phyloP scores from a whole-genome alignment of 64 coral and sea anemone genomes.

The Platygyra sinensis region DNA sequence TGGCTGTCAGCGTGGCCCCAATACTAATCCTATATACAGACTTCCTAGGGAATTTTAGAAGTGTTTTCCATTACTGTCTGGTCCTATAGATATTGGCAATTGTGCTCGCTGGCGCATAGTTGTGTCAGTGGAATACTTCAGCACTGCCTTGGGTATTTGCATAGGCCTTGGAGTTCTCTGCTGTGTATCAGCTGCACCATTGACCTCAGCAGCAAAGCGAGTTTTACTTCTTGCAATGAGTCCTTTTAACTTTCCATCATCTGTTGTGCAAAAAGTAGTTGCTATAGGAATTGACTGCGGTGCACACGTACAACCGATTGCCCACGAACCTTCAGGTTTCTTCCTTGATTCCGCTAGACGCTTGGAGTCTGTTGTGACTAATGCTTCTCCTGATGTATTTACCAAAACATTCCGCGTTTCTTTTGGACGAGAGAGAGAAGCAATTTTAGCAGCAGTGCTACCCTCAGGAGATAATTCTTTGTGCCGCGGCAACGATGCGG shows the following conservation, averaged over 20 bases:
- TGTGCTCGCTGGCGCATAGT: conserved; percentile 31
- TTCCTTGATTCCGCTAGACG: background rate
- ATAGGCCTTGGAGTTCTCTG: conserved; percentile 50
- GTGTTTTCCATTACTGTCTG: conserved; percentile 5
- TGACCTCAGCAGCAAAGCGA: background rate
- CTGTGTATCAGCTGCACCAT: conserved; percentile 2
- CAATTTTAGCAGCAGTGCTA: background rate
- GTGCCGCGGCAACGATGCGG: background rate
- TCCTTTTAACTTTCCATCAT: conserved; percentile 58
- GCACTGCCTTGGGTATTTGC: conserved; percentile 81
- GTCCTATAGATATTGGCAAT: conserved; percentile 70
- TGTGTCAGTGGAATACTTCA: conserved; percentile 73
- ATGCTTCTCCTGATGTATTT: conserved; percentile 32
- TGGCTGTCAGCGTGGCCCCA: background rate
- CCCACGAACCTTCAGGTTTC: conserved; percentile 67
- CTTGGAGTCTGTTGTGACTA: conserved; percentile 6
- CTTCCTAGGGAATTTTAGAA: background rate
- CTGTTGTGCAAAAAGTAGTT: conserved; percentile 18
- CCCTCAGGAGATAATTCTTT: background rate
- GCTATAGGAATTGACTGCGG: conserved; percentile 50
- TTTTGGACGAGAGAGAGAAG: conserved; percentile 57
- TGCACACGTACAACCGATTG: conserved; percentile 28
- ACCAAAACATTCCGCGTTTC: conserved; percentile 39
- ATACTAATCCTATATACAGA: too few relatives aligned
- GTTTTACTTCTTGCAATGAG: conserved; percentile 17